Evolutionary conservation across 2,113 vertebrate genomes (phyloP).

Genomic region (Ammospiza caudacuta): DNA sequence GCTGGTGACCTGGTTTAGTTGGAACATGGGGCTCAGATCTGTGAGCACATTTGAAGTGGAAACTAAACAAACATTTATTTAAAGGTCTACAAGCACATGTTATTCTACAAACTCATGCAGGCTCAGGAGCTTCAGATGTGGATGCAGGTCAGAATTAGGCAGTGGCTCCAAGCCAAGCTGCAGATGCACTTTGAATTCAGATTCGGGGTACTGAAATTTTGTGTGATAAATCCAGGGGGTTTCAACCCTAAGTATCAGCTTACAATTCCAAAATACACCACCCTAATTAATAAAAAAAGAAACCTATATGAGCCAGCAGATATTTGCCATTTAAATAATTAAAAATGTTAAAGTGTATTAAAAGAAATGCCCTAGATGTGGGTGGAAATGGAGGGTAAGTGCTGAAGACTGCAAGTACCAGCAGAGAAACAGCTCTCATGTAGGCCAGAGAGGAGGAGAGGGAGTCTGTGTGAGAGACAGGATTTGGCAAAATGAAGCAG

Average conservation of each 20-base stretch:
- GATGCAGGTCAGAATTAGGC: background rate
- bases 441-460: background rate
- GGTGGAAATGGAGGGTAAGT: background rate
- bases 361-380: background rate
- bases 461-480: background rate
- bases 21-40: background rate
- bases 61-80: background rate
- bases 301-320: background rate
- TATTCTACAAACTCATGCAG: background rate
- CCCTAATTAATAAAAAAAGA: background rate
- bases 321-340: background rate
- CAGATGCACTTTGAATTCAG: background rate
- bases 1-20: background rate
- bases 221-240: background rate
- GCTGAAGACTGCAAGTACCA: background rate
- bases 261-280: background rate
- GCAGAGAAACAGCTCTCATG: background rate
- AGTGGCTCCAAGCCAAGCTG: background rate
- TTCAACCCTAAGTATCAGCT: background rate
- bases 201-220: background rate
- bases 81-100: background rate
- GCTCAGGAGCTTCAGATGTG: background rate
- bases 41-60: background rate
- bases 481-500: background rate
- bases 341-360: background rate